These are phyloP conservation scores for Ophthalmolycus amberensis DNA, from an alignment of 2,113 vertebrate genomes.

Conservation along the genomic window DNA sequence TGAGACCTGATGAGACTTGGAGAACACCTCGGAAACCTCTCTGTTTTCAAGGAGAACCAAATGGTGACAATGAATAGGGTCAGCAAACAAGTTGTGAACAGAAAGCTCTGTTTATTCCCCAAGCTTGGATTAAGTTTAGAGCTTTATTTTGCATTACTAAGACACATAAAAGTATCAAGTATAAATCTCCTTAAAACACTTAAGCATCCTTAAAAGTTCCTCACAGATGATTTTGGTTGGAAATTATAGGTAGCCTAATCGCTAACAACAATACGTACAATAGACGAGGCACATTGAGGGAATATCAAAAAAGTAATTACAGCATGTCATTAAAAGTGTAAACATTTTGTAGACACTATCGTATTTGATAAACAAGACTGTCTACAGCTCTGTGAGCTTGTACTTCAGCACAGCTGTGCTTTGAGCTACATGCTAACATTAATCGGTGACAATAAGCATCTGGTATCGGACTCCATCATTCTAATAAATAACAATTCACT, in stretches of 20 bases:
- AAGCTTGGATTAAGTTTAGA: conserved; percentile 21
- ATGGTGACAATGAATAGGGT: conserved; percentile 71
- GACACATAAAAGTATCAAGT: neutral
- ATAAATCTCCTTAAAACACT: neutral
- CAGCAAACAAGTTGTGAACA: conserved; percentile 55
- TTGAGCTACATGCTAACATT: neutral
- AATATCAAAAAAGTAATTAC: neutral
- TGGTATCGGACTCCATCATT: neutral
- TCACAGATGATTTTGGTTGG: neutral
- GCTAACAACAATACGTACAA: neutral
- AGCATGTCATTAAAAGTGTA: neutral
- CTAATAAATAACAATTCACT: neutral
- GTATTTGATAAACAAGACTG: neutral
- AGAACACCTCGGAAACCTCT: conserved; percentile 64
- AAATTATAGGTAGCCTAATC: neutral
- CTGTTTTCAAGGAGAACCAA: conserved; percentile 71
- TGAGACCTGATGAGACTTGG: conserved; percentile 63
- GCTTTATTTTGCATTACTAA: conserved; percentile 17
- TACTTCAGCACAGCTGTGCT: neutral
- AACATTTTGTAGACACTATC: neutral
- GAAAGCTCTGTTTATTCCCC: conserved; percentile 41
- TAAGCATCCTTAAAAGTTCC: neutral
- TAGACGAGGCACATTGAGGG: neutral
- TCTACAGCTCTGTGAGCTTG: neutral
- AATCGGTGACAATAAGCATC: neutral